These are phyloP conservation scores for Maniola hyperantus DNA, from an alignment of 2,888 invertebrate species.

Conservation along the genomic window DNA sequence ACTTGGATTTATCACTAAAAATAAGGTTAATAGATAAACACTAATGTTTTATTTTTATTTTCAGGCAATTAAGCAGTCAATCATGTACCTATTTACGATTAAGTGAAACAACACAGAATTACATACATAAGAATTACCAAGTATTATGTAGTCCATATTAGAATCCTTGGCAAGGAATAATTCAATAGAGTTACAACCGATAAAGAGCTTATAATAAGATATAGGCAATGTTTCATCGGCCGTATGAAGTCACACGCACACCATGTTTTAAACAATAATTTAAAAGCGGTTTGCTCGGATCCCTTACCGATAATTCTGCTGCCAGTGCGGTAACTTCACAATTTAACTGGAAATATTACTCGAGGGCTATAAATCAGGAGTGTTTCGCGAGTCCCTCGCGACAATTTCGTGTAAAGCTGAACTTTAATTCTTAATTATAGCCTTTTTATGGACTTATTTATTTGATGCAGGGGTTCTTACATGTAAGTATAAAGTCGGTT, in stretches of 20 bases:
- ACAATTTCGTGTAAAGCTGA: slow-evolving; percentile 66
- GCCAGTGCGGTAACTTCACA: slow-evolving; percentile 42
- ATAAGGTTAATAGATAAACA: too few relatives aligned
- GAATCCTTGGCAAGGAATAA: not conserved
- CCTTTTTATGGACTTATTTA: slow-evolving; percentile 35
- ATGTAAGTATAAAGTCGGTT: not conserved
- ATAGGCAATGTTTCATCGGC: slow-evolving; percentile 3
- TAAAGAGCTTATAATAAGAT: slow-evolving; percentile 2
- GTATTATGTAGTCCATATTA: not conserved
- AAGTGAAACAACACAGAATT: too few relatives aligned
- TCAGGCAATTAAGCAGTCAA: too few relatives aligned
- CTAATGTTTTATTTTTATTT: too few relatives aligned
- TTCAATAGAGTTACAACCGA: not conserved
- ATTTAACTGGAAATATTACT: slow-evolving; percentile 20
- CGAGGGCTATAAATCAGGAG: slow-evolving; percentile 22
- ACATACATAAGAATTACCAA: too few relatives aligned
- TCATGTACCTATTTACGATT: too few relatives aligned
- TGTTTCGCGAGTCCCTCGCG: slow-evolving; percentile 51
- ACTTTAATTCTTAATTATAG: slow-evolving; percentile 77
- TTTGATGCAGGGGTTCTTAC: not conserved
- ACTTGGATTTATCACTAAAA: too few relatives aligned
- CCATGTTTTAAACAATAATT: slow-evolving; percentile 13
- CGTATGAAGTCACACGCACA: slow-evolving; percentile 11
- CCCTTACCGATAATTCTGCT: slow-evolving; percentile 58
- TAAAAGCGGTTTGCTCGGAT: slow-evolving; percentile 39